phyloP scores from a whole-genome alignment of 2,797 vertebrate genomes.

The Syndactyla subalaris region DNA sequence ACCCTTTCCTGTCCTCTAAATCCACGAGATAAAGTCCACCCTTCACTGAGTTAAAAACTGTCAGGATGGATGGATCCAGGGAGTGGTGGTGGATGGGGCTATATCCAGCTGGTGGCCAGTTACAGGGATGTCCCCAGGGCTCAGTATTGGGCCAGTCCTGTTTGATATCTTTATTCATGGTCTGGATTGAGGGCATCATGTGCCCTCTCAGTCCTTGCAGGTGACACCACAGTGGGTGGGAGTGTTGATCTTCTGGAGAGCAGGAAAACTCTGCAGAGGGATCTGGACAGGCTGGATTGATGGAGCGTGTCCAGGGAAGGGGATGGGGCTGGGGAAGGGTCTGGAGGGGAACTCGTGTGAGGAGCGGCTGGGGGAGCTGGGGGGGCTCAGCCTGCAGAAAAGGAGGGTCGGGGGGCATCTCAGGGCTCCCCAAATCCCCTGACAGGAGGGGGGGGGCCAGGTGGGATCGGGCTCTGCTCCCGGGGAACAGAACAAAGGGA shows the following conservation, averaged over 20 bases:
- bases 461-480: neutral
- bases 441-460: neutral
- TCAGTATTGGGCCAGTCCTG: neutral
- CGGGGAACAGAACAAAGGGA: fast-evolving
- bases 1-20: neutral
- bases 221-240: too few relatives aligned
- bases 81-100: too few relatives aligned
- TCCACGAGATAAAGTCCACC: neutral
- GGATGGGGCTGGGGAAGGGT: neutral
- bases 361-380: neutral
- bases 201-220: too few relatives aligned
- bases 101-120: neutral
- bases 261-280: too few relatives aligned
- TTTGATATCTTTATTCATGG: neutral
- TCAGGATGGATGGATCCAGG: neutral
- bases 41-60: neutral
- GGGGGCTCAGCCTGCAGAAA: too few relatives aligned
- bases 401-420: too few relatives aligned
- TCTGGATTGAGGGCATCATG: too few relatives aligned
- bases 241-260: too few relatives aligned
- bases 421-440: neutral
- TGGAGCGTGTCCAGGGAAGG: neutral
- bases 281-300: too few relatives aligned
- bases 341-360: neutral
- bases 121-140: too few relatives aligned